Base-by-base conservation (phyloP, 2,888 invertebrate species). In the Timema podura region DNA sequence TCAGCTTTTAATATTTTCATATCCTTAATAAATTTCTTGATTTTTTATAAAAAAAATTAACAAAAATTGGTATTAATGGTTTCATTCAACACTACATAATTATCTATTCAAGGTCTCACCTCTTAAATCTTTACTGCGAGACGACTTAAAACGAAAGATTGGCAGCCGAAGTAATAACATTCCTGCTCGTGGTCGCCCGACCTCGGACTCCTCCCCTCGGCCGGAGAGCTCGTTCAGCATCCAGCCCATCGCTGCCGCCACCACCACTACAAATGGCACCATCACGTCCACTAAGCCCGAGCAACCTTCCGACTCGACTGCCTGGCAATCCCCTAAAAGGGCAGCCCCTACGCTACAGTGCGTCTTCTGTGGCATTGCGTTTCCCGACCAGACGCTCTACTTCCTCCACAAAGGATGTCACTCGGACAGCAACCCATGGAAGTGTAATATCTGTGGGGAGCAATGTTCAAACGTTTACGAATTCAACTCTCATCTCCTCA, bases 361-460 rank as follows among this genome's bases (percentile, higher is more conserved):
- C 82, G 86, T 90, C 45, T 95, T 93, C 82, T 98, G 98, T 83
- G 92, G 94, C 76, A 96, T 98, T 78, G 89, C 92, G 65, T 98
- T 96, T 83, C 95, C 95, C 51, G 97, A 98, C 83, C 93, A 95
- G 79, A 98, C 97, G 0, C 86, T 98, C 70, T 97, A 96, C 83
- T 95, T 97, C 83, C 87, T 98, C 75, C 98, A 98, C 85, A 97
- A 97, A 84, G 97, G 97, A 76, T 95, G 98, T 81, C 98, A 98
- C 84, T 96, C 96, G 76, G 95, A 96, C 80, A 92, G 94, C 76
- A 96, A 97, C 83, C 97, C 98, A 0, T 98, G 91, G 91, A 96
- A 96, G 83, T 97, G 97, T 83, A 98, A 98, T 84, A 94, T 98
- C 76, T 98, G 98, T 82, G 97, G 97, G 66, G 94, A 95, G 81